A percentile compares a stretch with the other conserved stretches of the same genome.
phyloP scores from a whole-genome alignment of 2,888 invertebrate species.

The Heliconius ethilla region DNA sequence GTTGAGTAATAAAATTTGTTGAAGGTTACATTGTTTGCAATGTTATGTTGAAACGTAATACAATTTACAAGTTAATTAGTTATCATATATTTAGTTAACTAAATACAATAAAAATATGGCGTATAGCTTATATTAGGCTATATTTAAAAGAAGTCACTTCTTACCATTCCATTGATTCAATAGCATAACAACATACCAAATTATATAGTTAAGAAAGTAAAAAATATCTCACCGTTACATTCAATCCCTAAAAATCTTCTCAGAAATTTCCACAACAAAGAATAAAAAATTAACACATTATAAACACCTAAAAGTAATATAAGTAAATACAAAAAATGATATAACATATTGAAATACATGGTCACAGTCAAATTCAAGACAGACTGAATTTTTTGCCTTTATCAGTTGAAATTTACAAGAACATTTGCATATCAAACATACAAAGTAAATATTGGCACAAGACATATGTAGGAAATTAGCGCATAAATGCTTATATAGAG shows the following conservation, averaged over 20 bases:
- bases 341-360: slow-evolving; percentile 24
- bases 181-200: not conserved
- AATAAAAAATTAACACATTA: slow-evolving; percentile 27
- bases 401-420: slow-evolving; percentile 27
- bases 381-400: slow-evolving; percentile 18
- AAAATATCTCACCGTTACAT: slow-evolving; percentile 7
- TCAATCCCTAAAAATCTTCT: slow-evolving; percentile 19
- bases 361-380: slow-evolving; percentile 17
- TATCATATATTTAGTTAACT: not conserved
- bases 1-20: not conserved
- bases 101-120: too few relatives aligned
- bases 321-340: slow-evolving; percentile 16
- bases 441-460: slow-evolving; percentile 26
- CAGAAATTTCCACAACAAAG: slow-evolving; percentile 15
- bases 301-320: slow-evolving; percentile 30
- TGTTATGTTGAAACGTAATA: not conserved
- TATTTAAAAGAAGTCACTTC: not conserved
- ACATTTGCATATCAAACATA: slow-evolving; percentile 22
- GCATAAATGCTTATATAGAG: slow-evolving; percentile 6
- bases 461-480: slow-evolving; percentile 27
- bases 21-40: not conserved
- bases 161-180: not conserved
- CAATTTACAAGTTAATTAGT: not conserved
- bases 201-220: not conserved
- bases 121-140: not conserved